Evolutionary conservation across 1,140 invertebrate genomes (phyloP).

Genomic region (Magallana angulata): DNA sequence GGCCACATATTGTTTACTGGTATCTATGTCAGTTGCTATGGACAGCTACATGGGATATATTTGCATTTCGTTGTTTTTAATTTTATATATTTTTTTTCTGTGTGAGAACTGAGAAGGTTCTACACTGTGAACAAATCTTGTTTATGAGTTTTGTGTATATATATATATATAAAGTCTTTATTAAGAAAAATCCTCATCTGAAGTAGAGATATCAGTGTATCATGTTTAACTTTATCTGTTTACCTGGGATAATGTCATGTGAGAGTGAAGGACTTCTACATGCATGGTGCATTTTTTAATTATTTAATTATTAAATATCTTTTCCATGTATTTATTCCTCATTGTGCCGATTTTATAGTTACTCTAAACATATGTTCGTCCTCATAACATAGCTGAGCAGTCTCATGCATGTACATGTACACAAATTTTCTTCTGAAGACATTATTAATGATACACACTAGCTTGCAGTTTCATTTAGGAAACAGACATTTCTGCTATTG

Average conservation of each 20-base stretch:
- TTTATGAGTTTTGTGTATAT: background rate
- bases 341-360: background rate
- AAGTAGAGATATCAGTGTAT: background rate
- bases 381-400: background rate
- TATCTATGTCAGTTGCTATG: constrained; percentile 14
- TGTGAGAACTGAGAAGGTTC: constrained; percentile 29
- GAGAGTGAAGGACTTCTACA: constrained; percentile 19
- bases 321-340: background rate
- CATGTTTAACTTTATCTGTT: background rate
- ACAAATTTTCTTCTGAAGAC: background rate
- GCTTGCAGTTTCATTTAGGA: no score
- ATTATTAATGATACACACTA: no score
- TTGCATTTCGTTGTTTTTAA: background rate
- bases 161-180: constrained; percentile 13
- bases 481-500: no score
- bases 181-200: background rate
- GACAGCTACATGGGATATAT: background rate
- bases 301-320: background rate
- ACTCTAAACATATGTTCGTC: no score
- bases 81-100: background rate
- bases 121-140: constrained; percentile 25
- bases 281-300: background rate
- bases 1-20: background rate
- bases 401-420: constrained; percentile 25
- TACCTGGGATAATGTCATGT: constrained; percentile 13